Conservation (phyloP, 2,888 invertebrate species). For the Rhodophaea formosa region DNA sequence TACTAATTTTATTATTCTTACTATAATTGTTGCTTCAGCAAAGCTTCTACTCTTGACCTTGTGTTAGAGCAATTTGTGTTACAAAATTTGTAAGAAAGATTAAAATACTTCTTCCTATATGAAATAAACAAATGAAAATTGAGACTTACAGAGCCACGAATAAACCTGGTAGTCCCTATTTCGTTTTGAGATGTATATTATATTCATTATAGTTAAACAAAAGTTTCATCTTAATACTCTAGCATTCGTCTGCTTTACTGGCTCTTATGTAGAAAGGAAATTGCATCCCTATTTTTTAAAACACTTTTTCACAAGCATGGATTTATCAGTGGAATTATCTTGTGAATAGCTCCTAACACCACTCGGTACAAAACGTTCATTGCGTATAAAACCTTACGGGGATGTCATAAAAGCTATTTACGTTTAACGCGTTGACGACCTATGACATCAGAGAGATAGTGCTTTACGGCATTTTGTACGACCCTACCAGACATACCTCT, state of each 20-base stretch:
- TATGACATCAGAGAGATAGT: constrained; percentile 17
- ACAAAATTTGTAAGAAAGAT: too few species aligned
- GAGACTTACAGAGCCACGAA: too few species aligned
- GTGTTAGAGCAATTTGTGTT: too few species aligned
- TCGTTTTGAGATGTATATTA: too few species aligned
- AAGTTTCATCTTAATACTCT: too few species aligned
- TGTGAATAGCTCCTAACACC: neutral
- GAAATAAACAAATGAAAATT: too few species aligned
- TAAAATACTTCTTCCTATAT: too few species aligned
- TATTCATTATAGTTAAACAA: too few species aligned
- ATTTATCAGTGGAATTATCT: neutral
- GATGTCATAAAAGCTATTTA: constrained; percentile 16
- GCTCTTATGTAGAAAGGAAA: neutral
- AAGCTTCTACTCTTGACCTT: too few species aligned
- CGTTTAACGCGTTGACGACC: constrained; percentile 6
- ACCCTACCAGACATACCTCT: constrained; percentile 8
- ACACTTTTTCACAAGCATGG: neutral
- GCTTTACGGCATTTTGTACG: constrained; percentile 14
- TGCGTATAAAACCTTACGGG: constrained; percentile 10
- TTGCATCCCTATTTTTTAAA: neutral
- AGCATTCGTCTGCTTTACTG: neutral
- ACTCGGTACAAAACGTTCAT: constrained; percentile 1
- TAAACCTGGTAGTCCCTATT: too few species aligned
- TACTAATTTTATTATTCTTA: too few species aligned
- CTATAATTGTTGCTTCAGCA: too few species aligned